phyloP scores from a whole-genome alignment of 2,888 invertebrate species.

The Nipponacmea schrenckii region DNA sequence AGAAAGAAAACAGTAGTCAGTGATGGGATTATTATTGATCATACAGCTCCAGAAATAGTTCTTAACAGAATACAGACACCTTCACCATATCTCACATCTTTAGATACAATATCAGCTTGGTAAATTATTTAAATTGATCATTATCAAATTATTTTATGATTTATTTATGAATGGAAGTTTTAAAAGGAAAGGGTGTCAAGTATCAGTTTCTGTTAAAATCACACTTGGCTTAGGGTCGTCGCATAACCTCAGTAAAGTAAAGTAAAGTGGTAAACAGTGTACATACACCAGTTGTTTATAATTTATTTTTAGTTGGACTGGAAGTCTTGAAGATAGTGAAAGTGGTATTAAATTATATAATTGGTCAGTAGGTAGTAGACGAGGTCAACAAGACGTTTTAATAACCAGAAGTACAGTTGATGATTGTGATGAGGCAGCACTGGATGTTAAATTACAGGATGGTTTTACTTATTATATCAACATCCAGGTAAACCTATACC shows the following conservation, averaged over 20 bases:
- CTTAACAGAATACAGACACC: not conserved
- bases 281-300: not conserved
- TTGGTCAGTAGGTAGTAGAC: conserved; percentile 25
- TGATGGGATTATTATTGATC: conserved; percentile 13
- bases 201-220: too few relatives aligned
- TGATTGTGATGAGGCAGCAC: conserved; percentile 9
- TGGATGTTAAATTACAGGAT: conserved; percentile 15
- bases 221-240: too few relatives aligned
- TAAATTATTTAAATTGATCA: not conserved
- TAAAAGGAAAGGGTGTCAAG: too few relatives aligned
- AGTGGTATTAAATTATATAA: conserved; percentile 24
- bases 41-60: conserved; percentile 15
- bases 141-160: too few relatives aligned
- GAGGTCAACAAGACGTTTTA: conserved; percentile 25
- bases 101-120: not conserved
- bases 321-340: conserved; percentile 24
- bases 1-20: conserved; percentile 9
- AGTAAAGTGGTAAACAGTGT: too few relatives aligned
- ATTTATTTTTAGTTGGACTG: conserved; percentile 23
- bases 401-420: not conserved
- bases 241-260: too few relatives aligned
- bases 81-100: conserved; percentile 8
- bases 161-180: too few relatives aligned
- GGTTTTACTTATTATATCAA: conserved; percentile 30
- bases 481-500: conserved; percentile 27